Evolutionary conservation across 2,797 vertebrate genomes (phyloP), one percentile per base, ranked within the genome.

Genomic region (Acrocephalus scirpaceus): DNA sequence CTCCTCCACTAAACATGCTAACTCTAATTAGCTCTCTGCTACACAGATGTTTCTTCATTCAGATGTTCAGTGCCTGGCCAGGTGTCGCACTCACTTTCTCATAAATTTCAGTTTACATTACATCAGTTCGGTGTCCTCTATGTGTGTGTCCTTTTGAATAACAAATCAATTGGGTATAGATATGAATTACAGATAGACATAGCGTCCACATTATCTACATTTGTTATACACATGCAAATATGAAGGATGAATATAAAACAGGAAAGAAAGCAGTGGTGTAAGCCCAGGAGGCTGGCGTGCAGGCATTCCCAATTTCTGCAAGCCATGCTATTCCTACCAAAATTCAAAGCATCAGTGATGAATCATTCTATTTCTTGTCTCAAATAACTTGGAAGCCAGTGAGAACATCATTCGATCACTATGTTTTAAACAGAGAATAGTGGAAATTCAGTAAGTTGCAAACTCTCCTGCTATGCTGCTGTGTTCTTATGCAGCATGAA

Each of bases 41-140:
- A 84, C 79, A 76, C 79, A 89, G 77, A 94, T 97, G 66, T 71
- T 96, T 94, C 84, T 85, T 90, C 88, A 47, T 94, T 96, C 92
- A 77, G 90, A 96, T 85, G 65, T 91, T 95, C 64, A 16, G 85
- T 83, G 91, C 72, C 57, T 80, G 78, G 72, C 65, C 74, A 76
- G 78, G 96, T 95, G 56, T 93, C 86, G 47, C 74, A 81, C 67
- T 81, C 71, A 32, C 81, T 94, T 94, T 81, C 61, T 67, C 88
- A 83, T 40, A 77, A 50, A 92, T 95, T 97, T 96, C 51, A 84
- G 70, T 90, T 94, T 81, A 48, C n/a, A 40, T 83, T 90, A 53
- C 44, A 92, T 90, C 72, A 64, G 57, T 84, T 58, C n/a, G 7
- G 66, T 21, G 40, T 92, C 86, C 70, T 92, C 85, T 91, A 57